phyloP scores from a whole-genome alignment of 2,113 vertebrate genomes.

The Cichladusa arquata region DNA sequence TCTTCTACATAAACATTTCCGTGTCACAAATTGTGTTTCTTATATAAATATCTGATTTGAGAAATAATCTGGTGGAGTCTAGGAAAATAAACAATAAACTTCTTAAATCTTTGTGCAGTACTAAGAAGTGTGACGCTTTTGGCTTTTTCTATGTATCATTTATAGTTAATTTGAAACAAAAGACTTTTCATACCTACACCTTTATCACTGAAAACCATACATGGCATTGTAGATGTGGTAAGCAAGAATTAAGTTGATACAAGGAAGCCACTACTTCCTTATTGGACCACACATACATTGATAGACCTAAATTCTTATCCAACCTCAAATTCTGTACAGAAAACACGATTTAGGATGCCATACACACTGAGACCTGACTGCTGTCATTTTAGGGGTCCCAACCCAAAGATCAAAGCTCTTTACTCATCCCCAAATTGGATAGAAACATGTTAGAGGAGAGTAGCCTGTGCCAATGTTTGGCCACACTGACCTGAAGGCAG shows the following conservation, averaged over 20 bases:
- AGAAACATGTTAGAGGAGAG: not conserved
- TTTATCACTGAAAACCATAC: not conserved
- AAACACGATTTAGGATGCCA: not conserved
- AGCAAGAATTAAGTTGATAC: not conserved
- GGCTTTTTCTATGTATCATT: rapidly evolving
- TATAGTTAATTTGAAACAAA: not conserved
- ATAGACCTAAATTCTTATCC: not conserved
- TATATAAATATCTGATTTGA: not conserved
- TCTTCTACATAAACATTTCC: not conserved
- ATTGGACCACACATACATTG: not conserved
- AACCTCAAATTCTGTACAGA: not conserved
- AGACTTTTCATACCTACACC: not conserved
- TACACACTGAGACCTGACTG: not conserved
- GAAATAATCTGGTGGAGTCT: not conserved
- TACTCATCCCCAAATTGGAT: not conserved
- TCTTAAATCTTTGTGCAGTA: not conserved
- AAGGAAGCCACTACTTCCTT: not conserved
- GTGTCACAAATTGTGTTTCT: not conserved
- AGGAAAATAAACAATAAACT: not conserved
- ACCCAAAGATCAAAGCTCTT: not conserved
- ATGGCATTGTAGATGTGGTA: not conserved
- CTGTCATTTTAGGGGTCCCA: not conserved
- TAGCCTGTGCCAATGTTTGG: not conserved
- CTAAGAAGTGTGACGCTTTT: not conserved
- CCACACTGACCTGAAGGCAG: not conserved